These are phyloP conservation scores for Limenitis camilla DNA, from an alignment of 2,888 invertebrate genomes.

Conservation along the genomic window DNA sequence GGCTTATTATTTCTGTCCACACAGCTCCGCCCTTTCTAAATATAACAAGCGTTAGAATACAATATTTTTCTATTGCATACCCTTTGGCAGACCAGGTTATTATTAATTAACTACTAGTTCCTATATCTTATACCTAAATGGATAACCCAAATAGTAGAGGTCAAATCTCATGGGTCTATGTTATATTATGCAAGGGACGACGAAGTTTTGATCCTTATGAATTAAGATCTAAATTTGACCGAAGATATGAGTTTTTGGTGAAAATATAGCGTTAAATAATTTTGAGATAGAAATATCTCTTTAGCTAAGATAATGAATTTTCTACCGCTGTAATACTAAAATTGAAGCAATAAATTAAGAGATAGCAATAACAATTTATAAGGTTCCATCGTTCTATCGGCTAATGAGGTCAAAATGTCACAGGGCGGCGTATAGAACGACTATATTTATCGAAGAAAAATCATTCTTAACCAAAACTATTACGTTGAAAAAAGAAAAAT, in stretches of 20 bases:
- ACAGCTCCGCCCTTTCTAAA: slow-evolving; percentile 53
- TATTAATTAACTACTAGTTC: slow-evolving; percentile 54
- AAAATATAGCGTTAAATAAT: neutral
- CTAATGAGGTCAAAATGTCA: no score
- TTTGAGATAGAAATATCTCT: neutral
- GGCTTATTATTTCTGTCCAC: slow-evolving; percentile 65
- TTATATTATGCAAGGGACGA: slow-evolving; percentile 7
- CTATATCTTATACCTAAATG: slow-evolving; percentile 4
- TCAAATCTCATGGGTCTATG: slow-evolving; percentile 15
- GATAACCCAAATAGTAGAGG: slow-evolving; percentile 10
- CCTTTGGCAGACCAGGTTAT: slow-evolving; percentile 38
- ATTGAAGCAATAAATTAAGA: no score
- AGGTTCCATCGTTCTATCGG: no score
- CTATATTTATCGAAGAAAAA: no score
- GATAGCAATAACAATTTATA: no score
- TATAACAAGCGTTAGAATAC: slow-evolving; percentile 55
- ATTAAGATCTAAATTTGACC: slow-evolving; percentile 1
- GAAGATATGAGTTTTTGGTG: neutral
- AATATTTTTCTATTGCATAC: slow-evolving; percentile 48
- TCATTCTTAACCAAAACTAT: no score
- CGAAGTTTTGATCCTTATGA: slow-evolving; percentile 6
- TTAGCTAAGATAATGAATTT: no score
- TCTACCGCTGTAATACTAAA: no score
- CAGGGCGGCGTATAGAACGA: no score
- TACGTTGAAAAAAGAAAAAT: no score